Percentiles rank a stretch among this genome's conserved stretches.
Evolutionary conservation across 2,113 vertebrate species (phyloP).

Genomic region (Ursus arctos): DNA sequence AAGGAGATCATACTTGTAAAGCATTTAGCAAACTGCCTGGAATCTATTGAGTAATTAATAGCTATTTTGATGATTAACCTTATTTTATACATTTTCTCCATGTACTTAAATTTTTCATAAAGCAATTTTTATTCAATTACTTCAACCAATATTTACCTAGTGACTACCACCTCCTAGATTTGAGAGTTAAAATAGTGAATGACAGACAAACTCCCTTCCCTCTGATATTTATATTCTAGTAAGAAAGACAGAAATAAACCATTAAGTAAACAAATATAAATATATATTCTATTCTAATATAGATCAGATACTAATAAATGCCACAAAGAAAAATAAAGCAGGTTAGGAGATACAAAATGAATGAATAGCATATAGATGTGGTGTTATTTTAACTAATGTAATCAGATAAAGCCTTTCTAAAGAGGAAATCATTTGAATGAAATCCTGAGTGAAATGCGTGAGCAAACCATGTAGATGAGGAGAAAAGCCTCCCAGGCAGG

Average conservation of each 20-base stretch:
- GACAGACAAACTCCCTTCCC: not conserved
- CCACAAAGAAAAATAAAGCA: not conserved
- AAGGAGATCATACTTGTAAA: not conserved
- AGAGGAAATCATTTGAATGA: not conserved
- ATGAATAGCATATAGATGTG: not conserved
- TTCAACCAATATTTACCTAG: not conserved
- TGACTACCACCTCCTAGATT: not conserved
- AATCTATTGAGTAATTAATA: not conserved
- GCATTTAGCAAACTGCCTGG: not conserved
- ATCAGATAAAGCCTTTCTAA: not conserved
- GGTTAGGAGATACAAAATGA: not conserved
- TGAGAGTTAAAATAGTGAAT: slow-evolving; percentile 9
- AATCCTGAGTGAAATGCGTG: slow-evolving; percentile 19
- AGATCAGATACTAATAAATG: not conserved
- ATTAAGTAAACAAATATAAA: not conserved
- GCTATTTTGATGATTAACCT: not conserved
- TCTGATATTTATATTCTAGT: slow-evolving; percentile 48
- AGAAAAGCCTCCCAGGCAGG: not conserved
- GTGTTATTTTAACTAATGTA: slow-evolving; percentile 13
- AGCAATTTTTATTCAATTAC: not conserved
- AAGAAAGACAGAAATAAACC: not conserved
- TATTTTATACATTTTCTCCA: slow-evolving; percentile 7
- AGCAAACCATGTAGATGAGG: not conserved
- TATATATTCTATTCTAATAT: not conserved
- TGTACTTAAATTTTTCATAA: slow-evolving; percentile 25